These are phyloP conservation scores for Strigamia maritima DNA, from an alignment of 2,888 invertebrate species.

Conservation along the genomic window DNA sequence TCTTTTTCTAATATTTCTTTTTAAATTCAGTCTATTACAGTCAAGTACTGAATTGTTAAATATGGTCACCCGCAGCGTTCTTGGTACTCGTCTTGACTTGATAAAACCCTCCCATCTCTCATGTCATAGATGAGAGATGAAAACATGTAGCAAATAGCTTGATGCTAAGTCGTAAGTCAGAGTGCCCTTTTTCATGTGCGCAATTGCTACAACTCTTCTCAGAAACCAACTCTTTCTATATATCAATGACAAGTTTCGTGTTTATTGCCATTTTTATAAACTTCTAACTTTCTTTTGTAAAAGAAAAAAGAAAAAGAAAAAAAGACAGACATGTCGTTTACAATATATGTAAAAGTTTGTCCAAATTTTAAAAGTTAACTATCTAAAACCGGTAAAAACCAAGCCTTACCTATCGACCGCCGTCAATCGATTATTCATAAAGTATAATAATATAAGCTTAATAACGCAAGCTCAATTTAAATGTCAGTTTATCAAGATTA, in stretches of 20 bases:
- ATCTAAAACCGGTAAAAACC: background rate
- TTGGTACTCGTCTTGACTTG: background rate
- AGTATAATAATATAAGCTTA: background rate
- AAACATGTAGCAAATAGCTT: conserved; percentile 31
- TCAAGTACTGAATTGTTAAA: conserved; percentile 1
- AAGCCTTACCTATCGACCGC: background rate
- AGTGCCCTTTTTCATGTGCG: background rate
- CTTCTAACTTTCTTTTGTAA: background rate
- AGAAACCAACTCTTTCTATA: background rate
- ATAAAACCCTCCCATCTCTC: background rate
- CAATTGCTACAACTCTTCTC: background rate
- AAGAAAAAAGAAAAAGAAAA: too few relatives aligned
- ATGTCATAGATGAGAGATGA: conserved; percentile 23
- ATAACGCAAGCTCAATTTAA: conserved; percentile 7
- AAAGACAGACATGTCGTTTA: background rate
- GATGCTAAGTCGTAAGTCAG: conserved; percentile 11
- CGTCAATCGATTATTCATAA: background rate
- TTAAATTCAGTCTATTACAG: background rate
- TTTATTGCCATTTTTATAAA: background rate
- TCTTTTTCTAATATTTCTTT: background rate
- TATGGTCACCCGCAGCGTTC: conserved; percentile 25
- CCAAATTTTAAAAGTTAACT: background rate
- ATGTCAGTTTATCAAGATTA: background rate
- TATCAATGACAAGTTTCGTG: background rate
- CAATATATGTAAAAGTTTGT: background rate